A percentile compares a stretch with the other conserved stretches of the same genome.
Conservation (phyloP, 1,140 invertebrate genomes). For the Anagrus nilaparvatae region DNA sequence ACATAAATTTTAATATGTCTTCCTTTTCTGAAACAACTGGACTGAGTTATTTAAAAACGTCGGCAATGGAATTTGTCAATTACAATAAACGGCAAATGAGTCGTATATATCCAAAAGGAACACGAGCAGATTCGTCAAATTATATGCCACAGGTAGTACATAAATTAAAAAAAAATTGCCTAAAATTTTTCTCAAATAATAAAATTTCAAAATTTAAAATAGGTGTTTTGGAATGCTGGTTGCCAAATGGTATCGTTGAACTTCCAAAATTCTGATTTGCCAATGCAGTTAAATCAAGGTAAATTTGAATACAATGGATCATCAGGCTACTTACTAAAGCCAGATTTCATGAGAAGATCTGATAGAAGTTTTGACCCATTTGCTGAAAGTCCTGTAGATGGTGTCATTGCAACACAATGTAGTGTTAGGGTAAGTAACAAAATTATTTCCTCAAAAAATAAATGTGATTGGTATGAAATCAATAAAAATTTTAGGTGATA, state of each 20-base stretch:
- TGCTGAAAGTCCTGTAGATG: constrained; percentile 97
- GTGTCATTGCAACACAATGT: constrained; percentile 97
- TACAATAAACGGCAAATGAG: constrained; percentile 99
- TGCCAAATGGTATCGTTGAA: constrained; percentile 99
- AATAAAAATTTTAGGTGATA: constrained; percentile 65
- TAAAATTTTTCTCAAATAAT: not conserved
- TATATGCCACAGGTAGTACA: constrained; percentile 92
- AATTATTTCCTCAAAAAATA: not conserved
- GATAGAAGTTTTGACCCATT: constrained; percentile 98
- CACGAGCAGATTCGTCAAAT: constrained; percentile 96
- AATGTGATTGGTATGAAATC: not conserved
- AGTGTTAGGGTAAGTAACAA: constrained; percentile 73
- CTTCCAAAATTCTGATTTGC: constrained; percentile 98
- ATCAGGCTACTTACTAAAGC: constrained; percentile 94
- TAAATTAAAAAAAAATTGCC: not conserved
- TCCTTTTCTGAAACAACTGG: constrained; percentile 96
- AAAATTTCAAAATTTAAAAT: constrained; percentile 4
- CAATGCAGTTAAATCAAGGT: constrained; percentile 99
- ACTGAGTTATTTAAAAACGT: constrained; percentile 87
- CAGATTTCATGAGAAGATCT: constrained; percentile 95
- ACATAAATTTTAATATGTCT: constrained; percentile 96
- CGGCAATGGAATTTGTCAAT: constrained; percentile 97
- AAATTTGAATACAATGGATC: constrained; percentile 99
- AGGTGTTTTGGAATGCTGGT: constrained; percentile 88
- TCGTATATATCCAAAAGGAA: constrained; percentile 97